Conservation (phyloP, 1,140 invertebrate species). For the Battus philenor region DNA sequence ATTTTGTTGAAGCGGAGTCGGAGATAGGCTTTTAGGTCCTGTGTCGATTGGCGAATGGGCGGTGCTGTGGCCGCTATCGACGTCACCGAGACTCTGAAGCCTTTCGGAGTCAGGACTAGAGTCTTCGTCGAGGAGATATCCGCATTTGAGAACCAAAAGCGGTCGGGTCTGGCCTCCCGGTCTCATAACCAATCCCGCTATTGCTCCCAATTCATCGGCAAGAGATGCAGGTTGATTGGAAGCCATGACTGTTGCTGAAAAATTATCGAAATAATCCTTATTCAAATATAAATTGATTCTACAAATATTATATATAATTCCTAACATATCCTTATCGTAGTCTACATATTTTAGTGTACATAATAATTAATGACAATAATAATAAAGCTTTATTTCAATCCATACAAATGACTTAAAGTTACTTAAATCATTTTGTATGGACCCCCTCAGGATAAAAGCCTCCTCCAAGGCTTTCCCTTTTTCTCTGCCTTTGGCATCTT, state of each 20-base stretch:
- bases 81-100: conserved; percentile 83
- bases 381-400: too few relatives aligned
- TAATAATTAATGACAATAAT: too few relatives aligned
- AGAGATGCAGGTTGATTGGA: conserved; percentile 78
- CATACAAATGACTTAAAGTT: too few relatives aligned
- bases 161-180: conserved; percentile 75
- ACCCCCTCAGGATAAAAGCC: too few relatives aligned
- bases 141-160: conserved; percentile 85
- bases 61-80: conserved; percentile 92
- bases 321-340: too few relatives aligned
- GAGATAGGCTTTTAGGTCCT: conserved; percentile 88
- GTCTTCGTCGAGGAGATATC: conserved; percentile 86
- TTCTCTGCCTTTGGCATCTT: too few relatives aligned
- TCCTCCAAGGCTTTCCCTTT: too few relatives aligned
- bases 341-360: too few relatives aligned
- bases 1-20: conserved; percentile 75
- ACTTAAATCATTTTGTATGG: too few relatives aligned
- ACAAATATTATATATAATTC: too few relatives aligned
- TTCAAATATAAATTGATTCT: too few relatives aligned
- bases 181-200: conserved; percentile 54
- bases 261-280: too few relatives aligned
- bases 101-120: conserved; percentile 90
- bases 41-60: conserved; percentile 91
- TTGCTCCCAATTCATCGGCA: conserved; percentile 81
- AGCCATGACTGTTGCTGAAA: conserved; percentile 73